These are phyloP conservation scores for Macropus fuliginosus DNA, from an alignment of 2,797 vertebrate species.

Conservation along the genomic window DNA sequence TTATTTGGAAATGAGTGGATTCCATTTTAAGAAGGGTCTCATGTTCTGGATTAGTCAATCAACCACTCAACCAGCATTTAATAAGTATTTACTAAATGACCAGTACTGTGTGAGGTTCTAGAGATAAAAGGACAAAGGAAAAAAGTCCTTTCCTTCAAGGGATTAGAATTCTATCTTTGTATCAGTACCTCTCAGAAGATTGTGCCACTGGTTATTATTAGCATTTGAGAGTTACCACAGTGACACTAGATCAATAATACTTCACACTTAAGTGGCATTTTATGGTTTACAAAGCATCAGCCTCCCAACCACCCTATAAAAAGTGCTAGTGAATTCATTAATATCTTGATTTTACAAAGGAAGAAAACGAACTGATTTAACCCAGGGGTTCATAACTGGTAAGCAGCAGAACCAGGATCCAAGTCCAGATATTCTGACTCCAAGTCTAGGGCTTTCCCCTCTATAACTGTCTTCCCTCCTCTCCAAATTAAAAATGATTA, in stretches of 20 bases:
- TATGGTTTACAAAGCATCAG: background rate
- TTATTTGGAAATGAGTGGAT: background rate
- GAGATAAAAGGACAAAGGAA: background rate
- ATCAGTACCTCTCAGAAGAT: background rate
- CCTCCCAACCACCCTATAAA: background rate
- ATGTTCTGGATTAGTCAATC: background rate
- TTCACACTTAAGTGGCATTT: background rate
- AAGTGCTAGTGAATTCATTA: background rate
- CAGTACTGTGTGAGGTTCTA: background rate
- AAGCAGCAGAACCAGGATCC: background rate
- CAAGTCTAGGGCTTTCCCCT: background rate
- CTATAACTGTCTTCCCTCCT: background rate
- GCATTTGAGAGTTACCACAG: background rate
- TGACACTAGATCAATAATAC: background rate
- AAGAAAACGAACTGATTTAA: background rate
- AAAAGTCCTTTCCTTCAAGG: background rate
- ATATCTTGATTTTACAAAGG: background rate
- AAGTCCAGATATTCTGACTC: background rate
- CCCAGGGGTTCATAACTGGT: background rate
- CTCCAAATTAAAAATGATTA: background rate
- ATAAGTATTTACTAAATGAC: background rate
- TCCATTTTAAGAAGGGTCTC: background rate
- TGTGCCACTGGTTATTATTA: background rate
- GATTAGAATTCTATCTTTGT: background rate
- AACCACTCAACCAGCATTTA: background rate